Evolutionary conservation across 2,888 invertebrate species (phyloP), one percentile per base, ranked within the genome.

Genomic region (Lysandra coridon): DNA sequence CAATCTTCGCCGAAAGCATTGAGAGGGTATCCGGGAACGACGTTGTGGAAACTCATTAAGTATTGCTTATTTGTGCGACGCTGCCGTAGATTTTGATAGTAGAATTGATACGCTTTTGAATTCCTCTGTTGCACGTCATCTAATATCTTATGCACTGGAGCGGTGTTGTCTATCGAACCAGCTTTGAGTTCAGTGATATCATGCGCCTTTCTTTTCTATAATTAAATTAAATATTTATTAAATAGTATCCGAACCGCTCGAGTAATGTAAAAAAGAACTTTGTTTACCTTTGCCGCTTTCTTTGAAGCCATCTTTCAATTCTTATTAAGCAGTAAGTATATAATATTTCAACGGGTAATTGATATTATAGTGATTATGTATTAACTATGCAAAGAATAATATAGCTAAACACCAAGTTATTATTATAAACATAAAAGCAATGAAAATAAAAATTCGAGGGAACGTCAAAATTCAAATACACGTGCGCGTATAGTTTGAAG

Each of bases 1-100:
- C 93, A 94, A 14, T 90, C 86, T 0, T 90, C 87, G 74, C 84
- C 85, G 73, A 93, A 93, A 12, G 83, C 82, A 53, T 90, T 88
- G 5, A 91, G 79, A 0, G 90, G 89, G 80, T 89, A 89, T 2
- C 90, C 91, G n/a, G 87, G 88, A 0, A 89, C 80, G 1, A 83
- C 79, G 77, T 82, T 89, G 79, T 92, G 92, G 40, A 82, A 83
- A 74, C 84, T 85, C 3, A 80, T 74, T 53, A 80, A 76, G 40
- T 81, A 83, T 2, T 80, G 83, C 5, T 83, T 82, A 0, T 37
- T 69, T 69, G 83, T 83, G 1, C 80, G 80, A 4, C 86, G 82
- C 57, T 88, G 91, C 53, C 86, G 84, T 7, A 91, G 79, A 57
- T 85, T 84, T 81, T 88, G 86, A 78, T 83, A 83, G 79, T 89